Evolutionary conservation across 2,797 vertebrate species (phyloP).

Genomic region (Pipistrellus kuhlii): DNA sequence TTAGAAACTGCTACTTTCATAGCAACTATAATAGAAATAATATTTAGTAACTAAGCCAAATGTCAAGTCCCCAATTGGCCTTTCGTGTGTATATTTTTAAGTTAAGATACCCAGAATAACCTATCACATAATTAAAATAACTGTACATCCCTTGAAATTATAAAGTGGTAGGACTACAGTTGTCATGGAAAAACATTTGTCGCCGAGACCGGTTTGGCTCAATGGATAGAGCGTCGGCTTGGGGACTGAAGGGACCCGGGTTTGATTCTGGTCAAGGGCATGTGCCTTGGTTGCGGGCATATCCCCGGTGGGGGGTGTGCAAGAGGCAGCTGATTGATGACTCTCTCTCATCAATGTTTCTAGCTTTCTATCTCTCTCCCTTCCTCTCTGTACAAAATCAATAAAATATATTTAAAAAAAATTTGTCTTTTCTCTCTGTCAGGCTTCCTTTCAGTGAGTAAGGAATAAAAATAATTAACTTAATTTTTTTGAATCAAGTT

Average conservation of each 20-base stretch:
- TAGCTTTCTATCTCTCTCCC: too few species aligned
- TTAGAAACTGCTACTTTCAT: not conserved
- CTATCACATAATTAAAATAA: constrained; percentile 19
- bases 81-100: not conserved
- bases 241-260: too few species aligned
- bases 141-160: not conserved
- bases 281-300: too few species aligned
- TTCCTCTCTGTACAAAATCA: too few species aligned
- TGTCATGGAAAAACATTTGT: not conserved
- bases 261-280: too few species aligned
- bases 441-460: not conserved
- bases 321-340: too few species aligned
- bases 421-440: not conserved
- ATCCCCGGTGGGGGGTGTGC: too few species aligned
- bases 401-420: too few species aligned
- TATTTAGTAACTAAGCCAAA: not conserved
- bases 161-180: not conserved
- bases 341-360: too few species aligned
- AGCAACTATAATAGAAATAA: not conserved
- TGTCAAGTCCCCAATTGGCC: not conserved
- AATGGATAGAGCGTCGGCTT: too few species aligned
- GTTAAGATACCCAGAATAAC: not conserved
- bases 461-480: not conserved
- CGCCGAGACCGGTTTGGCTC: too few species aligned
- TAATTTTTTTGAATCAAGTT: constrained; percentile 8